Percentiles rank a stretch among this genome's conserved stretches.
phyloP scores from a whole-genome alignment of 2,888 invertebrate species.

The Candidula unifasciata region DNA sequence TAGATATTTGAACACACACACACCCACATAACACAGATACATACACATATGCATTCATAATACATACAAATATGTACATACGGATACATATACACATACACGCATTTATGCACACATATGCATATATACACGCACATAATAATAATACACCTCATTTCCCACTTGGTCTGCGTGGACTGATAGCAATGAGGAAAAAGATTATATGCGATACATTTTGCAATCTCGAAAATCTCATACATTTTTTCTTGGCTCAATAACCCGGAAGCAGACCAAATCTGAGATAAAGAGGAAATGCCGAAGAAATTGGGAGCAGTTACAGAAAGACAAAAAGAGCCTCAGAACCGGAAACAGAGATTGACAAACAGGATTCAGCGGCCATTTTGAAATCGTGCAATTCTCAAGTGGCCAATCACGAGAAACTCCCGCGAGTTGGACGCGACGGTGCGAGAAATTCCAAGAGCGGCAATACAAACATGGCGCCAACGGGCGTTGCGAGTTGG shows the following conservation, averaged over 20 bases:
- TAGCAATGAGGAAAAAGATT: background rate
- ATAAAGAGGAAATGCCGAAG: conserved; percentile 29
- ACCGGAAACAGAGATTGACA: conserved; percentile 47
- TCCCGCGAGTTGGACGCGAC: conserved; percentile 45
- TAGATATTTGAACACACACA: no score
- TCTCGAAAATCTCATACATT: background rate
- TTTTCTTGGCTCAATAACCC: conserved; percentile 7
- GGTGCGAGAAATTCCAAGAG: conserved; percentile 52
- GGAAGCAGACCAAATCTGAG: conserved; percentile 17
- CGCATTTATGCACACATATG: no score
- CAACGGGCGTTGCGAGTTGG: conserved; percentile 45
- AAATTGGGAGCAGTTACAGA: conserved; percentile 35
- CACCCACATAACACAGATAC: no score
- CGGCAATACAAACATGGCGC: conserved; percentile 50
- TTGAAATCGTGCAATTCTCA: conserved; percentile 49
- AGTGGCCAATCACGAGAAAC: conserved; percentile 48
- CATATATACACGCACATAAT: no score
- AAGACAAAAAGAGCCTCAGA: conserved; percentile 19
- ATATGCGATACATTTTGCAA: background rate
- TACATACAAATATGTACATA: no score
- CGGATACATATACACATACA: no score
- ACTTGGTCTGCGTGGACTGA: no score
- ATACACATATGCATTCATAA: no score
- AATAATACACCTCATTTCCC: no score
- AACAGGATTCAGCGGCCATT: conserved; percentile 47